Evolutionary conservation across 2,797 vertebrate genomes (phyloP).

Genomic region (Morus bassanus): DNA sequence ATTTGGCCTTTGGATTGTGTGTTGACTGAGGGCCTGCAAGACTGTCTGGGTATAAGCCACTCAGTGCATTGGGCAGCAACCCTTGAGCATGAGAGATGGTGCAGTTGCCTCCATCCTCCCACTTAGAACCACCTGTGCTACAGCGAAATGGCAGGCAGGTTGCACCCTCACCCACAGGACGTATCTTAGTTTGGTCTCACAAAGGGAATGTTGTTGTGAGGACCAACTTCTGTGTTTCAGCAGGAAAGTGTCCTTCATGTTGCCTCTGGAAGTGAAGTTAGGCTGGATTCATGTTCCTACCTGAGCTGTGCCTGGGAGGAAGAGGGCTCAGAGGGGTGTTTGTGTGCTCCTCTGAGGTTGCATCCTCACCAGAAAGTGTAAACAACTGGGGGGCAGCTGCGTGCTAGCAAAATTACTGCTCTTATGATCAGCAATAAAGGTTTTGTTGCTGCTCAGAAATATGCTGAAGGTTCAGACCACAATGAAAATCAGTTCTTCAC

Average conservation of each 20-base stretch:
- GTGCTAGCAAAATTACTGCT: constrained; percentile 34
- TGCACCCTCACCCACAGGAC: background rate
- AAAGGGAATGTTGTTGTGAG: background rate
- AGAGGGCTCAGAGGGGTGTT: background rate
- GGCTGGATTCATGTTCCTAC: background rate
- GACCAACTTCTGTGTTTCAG: background rate
- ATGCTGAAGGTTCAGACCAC: background rate
- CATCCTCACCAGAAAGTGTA: background rate
- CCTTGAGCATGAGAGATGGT: background rate
- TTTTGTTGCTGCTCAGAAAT: constrained; percentile 36
- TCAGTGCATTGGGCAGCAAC: background rate
- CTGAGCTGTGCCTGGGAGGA: background rate
- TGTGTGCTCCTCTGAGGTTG: background rate
- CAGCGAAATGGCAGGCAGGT: background rate
- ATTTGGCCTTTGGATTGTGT: background rate
- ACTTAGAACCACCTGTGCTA: background rate
- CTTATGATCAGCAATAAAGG: background rate
- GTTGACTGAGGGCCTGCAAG: background rate
- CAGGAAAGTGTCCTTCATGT: background rate
- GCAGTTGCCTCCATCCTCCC: background rate
- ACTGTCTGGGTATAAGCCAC: background rate
- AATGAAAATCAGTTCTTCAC: background rate
- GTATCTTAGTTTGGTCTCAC: background rate
- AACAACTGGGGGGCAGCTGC: background rate
- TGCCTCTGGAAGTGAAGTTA: background rate